Conservation (phyloP, 2,888 invertebrate species). For the Drosophila borborema region DNA sequence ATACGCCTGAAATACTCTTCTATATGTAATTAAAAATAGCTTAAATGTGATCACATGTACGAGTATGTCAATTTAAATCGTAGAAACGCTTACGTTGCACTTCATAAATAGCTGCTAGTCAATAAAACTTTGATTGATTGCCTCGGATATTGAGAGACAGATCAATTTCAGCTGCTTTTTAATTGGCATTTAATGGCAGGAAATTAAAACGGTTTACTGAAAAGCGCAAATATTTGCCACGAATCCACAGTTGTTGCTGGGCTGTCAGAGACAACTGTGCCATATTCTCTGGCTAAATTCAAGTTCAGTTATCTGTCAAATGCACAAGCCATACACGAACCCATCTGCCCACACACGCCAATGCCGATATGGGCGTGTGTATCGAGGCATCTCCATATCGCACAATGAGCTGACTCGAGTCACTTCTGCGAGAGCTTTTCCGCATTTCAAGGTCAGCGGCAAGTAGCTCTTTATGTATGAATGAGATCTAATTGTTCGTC, state of each 20-base stretch:
- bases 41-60: background rate
- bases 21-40: no score
- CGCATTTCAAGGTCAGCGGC: conserved; percentile 66
- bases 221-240: conserved; percentile 38
- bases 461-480: conserved; percentile 75
- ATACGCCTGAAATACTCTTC: background rate
- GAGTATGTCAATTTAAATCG: background rate
- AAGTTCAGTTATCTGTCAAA: conserved; percentile 32
- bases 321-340: conserved; percentile 11
- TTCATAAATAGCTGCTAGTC: background rate
- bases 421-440: conserved; percentile 54
- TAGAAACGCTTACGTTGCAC: background rate
- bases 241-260: conserved; percentile 23
- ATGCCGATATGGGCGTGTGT: conserved; percentile 16
- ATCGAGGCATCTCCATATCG: conserved; percentile 51
- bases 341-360: conserved; percentile 14
- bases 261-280: conserved; percentile 26
- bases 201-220: conserved; percentile 59
- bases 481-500: conserved; percentile 74
- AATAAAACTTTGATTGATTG: conserved; percentile 12
- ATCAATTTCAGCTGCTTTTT: conserved; percentile 10
- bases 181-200: conserved; percentile 61
- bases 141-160: conserved; percentile 4
- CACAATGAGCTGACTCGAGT: conserved; percentile 36
- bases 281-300: conserved; percentile 14